Base-by-base conservation (phyloP, 23 tunicate species). In the Diplosoma virens region DNA sequence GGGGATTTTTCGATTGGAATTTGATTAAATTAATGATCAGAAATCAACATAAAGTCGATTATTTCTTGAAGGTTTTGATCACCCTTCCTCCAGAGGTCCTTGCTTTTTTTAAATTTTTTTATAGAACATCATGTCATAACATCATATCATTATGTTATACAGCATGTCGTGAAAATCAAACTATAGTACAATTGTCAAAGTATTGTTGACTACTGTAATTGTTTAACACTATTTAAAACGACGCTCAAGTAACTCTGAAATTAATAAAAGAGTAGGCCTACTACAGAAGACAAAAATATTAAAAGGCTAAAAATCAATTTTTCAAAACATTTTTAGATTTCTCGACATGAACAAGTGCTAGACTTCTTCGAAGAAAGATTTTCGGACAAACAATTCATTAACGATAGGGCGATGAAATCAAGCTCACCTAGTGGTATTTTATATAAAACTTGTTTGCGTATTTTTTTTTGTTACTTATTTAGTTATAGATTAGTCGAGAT, bases 1-100 rank as follows among this genome's bases (percentile, higher is more conserved):
- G 86, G 37, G 79, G 86, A 1, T 71, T 81, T 50, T 81, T 71
- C 59, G 79, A 81, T 21, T 81, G 86, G 86, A 81, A 79, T 60
- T 18, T 75, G 20, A 33, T 81, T 0, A 81, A 81, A 41, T 55
- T 81, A 7, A 71, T 81, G 79, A 75, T 81, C 6, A 63, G 72
- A 59, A 58, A 81, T 75, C 86, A 81, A 59, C 32, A 71, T 2
- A 58, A 73, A 37, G 79, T 81, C 17, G 86, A 81, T 58, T 41
- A 27, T 24, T 81, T 81, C 37, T 52, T 81, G 0, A 59, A 73
- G 28, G 71, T 59, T 37, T 73, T 81, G 23, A 81, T 81, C 30
- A 22, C 67, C 27, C 55, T 81, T 18, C 86, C 86, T n/a, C 20
- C 0, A 1, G 72, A 81, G 79, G 86, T 81, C 21, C 7, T 34